Conservation (phyloP, 2,797 vertebrate species). For the Aotus griseimembra region DNA sequence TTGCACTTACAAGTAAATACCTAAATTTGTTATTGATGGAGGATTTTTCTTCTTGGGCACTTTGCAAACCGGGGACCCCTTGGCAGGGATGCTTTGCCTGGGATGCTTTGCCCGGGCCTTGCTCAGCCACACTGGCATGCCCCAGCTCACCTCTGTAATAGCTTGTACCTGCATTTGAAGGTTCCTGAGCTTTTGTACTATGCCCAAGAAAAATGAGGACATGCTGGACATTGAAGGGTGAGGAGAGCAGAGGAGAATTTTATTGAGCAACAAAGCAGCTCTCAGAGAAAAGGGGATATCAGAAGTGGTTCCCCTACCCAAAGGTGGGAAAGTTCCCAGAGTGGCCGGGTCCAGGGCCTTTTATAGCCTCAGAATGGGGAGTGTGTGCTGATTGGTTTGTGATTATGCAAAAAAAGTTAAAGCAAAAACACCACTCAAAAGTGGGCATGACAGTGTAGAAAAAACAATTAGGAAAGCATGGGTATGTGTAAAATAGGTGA, state of each 20-base stretch:
- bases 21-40: neutral
- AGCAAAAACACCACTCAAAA: neutral
- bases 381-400: neutral
- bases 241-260: neutral
- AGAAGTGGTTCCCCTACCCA: neutral
- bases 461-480: neutral
- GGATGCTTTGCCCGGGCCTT: neutral
- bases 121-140: neutral
- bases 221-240: neutral
- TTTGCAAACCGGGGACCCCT: neutral
- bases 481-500: neutral
- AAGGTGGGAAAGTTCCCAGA: neutral
- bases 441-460: neutral
- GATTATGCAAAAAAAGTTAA: neutral
- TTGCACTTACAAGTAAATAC: neutral
- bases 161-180: neutral
- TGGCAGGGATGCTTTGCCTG: fast-evolving
- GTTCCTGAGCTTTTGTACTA: neutral
- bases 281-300: neutral
- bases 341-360: neutral
- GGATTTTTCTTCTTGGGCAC: neutral
- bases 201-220: neutral
- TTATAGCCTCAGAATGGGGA: neutral
- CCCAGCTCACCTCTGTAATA: neutral
- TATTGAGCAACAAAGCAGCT: neutral